phyloP scores from a whole-genome alignment of 2,113 vertebrate genomes.

The Syrmaticus mikado region DNA sequence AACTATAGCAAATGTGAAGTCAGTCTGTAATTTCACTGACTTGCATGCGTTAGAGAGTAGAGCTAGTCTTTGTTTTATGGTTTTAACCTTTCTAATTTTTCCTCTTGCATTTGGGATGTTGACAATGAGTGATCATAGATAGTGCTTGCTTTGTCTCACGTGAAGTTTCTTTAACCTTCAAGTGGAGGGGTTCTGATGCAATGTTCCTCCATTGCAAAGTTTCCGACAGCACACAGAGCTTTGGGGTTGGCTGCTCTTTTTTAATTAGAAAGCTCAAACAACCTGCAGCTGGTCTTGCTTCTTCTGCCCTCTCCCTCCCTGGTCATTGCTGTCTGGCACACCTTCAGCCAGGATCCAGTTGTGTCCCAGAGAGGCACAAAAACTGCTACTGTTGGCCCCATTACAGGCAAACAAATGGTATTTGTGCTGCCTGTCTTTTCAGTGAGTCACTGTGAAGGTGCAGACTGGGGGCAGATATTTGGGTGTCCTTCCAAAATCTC shows the following conservation, averaged over 20 bases:
- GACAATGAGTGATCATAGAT: neutral
- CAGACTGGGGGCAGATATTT: neutral
- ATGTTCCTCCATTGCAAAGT: neutral
- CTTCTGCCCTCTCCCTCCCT: neutral
- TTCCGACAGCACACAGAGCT: neutral
- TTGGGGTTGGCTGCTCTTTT: neutral
- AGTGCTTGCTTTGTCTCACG: neutral
- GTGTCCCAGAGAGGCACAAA: neutral
- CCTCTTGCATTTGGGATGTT: neutral
- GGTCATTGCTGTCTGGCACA: neutral
- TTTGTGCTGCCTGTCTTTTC: neutral
- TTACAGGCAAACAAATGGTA: rapidly evolving
- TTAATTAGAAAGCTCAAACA: neutral
- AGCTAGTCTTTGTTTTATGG: neutral
- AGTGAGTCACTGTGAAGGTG: neutral
- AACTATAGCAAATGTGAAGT: neutral
- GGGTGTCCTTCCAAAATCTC: neutral
- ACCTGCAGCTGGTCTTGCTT: neutral
- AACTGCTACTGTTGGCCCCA: neutral
- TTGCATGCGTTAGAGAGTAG: neutral
- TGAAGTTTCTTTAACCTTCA: neutral
- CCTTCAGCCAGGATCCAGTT: rapidly evolving
- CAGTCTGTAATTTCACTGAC: neutral
- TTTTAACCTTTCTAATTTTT: neutral
- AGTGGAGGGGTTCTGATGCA: neutral